Base-by-base conservation (phyloP, 1,140 invertebrate species). In the Brachionus paranguensis region DNA sequence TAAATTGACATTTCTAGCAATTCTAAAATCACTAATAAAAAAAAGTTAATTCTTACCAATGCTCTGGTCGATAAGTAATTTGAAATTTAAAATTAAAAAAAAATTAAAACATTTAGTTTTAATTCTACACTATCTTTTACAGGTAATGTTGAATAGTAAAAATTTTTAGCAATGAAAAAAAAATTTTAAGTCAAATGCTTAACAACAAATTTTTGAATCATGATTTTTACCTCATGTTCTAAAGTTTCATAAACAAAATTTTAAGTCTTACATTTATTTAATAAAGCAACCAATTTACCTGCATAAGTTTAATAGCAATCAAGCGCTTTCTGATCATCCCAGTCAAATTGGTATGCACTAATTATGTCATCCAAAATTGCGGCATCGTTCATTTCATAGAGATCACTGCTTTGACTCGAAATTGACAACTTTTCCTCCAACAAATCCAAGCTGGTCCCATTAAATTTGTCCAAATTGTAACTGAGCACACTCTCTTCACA, bases 251-350 rank as follows among this genome's bases (percentile, higher is more conserved):
- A 41, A 72, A 72, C 37, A 72, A 45, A 37, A 68, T 8, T 20
- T 37, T 20, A 60, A 60, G 20, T 60, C n/a, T 24, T 20, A 60
- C 20, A 27, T 60, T 60, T 60, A 60, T 60, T 60, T 8, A 20
- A 20, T 60, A 20, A 20, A 60, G 11, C 53, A 60, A 20, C 53
- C 20, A 60, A 20, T 2, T 60, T 24, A 20, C 10, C 6, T 17
- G 65, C 37, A 27, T 7, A 70, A 70, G 14, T 27, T 68, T 81
- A 81, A 45, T 81, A 81, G 41, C 78, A 81, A 68, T 81, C 78
- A 47, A 41, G n/a, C 0, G n/a, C 20, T 43, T 81, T 81, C 20
- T 81, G 50, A n/a, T 81, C 50, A 29, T 81, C 53, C 72, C 72
- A 76, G 17, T 81, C 78, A 33, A 81, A 81, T 12, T 81, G 78